phyloP scores from a whole-genome alignment of 2,797 vertebrate genomes.

The Lacerta agilis region DNA sequence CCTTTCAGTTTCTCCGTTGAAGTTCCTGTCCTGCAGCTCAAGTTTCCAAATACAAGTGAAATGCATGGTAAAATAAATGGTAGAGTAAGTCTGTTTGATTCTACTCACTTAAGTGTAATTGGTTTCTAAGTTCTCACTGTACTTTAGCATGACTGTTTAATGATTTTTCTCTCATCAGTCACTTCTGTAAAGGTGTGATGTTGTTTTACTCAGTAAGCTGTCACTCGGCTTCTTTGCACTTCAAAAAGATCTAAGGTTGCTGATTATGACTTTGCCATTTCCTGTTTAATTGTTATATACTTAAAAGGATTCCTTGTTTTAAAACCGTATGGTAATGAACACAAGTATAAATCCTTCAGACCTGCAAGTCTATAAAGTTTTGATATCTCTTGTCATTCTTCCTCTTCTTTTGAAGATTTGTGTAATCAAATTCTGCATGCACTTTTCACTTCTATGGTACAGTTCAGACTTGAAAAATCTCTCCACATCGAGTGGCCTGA shows the following conservation, averaged over 20 bases:
- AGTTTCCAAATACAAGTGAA: not conserved
- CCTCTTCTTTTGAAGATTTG: conserved; percentile 40
- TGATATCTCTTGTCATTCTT: not conserved
- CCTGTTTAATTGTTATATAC: conserved; percentile 54
- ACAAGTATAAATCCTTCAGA: conserved; percentile 51
- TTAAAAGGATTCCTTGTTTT: conserved; percentile 55
- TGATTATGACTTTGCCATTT: conserved; percentile 66
- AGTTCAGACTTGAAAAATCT: not conserved
- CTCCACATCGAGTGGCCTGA: not conserved
- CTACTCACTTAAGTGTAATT: conserved; percentile 38
- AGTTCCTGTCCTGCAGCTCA: not conserved
- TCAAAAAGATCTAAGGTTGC: conserved; percentile 71
- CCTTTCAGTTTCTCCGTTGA: not conserved
- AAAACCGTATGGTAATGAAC: conserved; percentile 55
- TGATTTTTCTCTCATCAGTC: conserved; percentile 56
- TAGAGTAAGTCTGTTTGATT: conserved; percentile 18
- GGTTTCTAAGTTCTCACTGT: conserved; percentile 50
- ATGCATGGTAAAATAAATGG: conserved; percentile 28
- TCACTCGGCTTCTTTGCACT: conserved; percentile 67
- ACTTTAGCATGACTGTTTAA: conserved; percentile 46
- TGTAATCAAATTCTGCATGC: conserved; percentile 35
- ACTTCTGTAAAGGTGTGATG: conserved; percentile 62
- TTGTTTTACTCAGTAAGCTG: conserved; percentile 65
- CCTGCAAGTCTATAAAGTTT: conserved; percentile 51
- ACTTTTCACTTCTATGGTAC: conserved; percentile 8